Conservation (phyloP, 2,797 vertebrate genomes). For the Cyprinodon diabolis region DNA sequence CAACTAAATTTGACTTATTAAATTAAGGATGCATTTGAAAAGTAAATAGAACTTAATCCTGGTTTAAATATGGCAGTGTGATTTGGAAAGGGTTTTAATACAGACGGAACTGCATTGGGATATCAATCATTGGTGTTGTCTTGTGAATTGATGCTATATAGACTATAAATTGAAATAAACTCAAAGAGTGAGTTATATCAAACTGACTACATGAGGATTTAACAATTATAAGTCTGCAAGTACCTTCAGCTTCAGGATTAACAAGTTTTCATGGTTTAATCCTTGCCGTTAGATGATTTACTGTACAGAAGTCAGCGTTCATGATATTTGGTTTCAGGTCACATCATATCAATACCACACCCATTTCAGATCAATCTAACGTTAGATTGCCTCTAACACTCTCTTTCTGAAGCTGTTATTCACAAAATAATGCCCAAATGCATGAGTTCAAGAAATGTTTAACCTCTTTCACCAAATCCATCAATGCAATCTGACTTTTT, state of each 20-base stretch:
- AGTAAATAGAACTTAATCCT: too few relatives aligned
- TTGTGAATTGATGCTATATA: background rate
- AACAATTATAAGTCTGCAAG: background rate
- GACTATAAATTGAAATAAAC: background rate
- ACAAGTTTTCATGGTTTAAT: background rate
- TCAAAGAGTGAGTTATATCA: background rate
- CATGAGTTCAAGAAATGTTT: background rate
- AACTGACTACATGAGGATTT: background rate
- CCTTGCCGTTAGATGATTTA: background rate
- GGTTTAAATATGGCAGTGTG: background rate
- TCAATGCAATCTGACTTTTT: constrained; percentile 30
- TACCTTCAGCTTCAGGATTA: background rate
- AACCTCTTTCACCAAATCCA: background rate
- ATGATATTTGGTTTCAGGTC: constrained; percentile 12
- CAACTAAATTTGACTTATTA: background rate
- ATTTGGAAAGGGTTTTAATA: background rate
- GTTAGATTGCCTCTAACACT: background rate
- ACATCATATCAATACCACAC: background rate
- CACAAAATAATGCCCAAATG: background rate
- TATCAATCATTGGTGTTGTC: background rate
- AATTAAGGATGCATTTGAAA: background rate
- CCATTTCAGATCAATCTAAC: constrained; percentile 23
- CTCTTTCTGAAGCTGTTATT: constrained; percentile 10
- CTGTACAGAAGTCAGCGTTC: background rate
- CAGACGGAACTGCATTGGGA: background rate